Evolutionary conservation across 2,888 invertebrate species (phyloP).

Genomic region (Drosophila greeni): DNA sequence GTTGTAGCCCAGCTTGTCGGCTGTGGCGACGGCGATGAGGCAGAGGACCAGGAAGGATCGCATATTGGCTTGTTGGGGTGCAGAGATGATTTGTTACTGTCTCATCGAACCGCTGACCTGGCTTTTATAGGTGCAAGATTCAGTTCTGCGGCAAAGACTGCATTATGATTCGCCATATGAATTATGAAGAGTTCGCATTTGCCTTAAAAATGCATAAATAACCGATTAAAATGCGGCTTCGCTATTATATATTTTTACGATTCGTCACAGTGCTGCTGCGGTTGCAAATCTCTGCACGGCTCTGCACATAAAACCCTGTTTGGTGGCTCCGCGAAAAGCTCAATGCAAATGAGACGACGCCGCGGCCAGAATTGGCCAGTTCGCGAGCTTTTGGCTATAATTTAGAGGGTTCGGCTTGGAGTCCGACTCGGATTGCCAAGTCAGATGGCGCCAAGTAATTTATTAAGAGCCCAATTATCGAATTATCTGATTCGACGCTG

Average conservation of each 20-base stretch:
- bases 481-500: conserved; percentile 67
- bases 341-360: conserved; percentile 53
- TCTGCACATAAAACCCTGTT: conserved; percentile 17
- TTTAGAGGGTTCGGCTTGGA: conserved; percentile 12
- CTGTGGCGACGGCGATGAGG: conserved; percentile 52
- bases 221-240: conserved; percentile 44
- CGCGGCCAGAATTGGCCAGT: conserved; percentile 18
- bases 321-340: conserved; percentile 14
- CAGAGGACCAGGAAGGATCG: conserved; percentile 62
- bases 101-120: conserved; percentile 8
- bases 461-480: conserved; percentile 71
- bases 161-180: conserved; percentile 15
- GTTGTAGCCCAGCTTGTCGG: conserved; percentile 60
- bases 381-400: conserved; percentile 1
- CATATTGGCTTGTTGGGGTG: conserved; percentile 52
- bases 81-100: conserved; percentile 52
- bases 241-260: conserved; percentile 45
- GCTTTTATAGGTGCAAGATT: conserved; percentile 56
- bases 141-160: conserved; percentile 30
- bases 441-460: conserved; percentile 71
- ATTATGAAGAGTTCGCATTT: conserved; percentile 43
- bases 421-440: conserved; percentile 49
- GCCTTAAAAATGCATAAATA: conserved; percentile 58
- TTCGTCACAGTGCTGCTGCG: conserved; percentile 26
- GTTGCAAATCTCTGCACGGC: conserved; percentile 52